phyloP scores from a whole-genome alignment of 2,888 invertebrate species.

The Hyles lineata region DNA sequence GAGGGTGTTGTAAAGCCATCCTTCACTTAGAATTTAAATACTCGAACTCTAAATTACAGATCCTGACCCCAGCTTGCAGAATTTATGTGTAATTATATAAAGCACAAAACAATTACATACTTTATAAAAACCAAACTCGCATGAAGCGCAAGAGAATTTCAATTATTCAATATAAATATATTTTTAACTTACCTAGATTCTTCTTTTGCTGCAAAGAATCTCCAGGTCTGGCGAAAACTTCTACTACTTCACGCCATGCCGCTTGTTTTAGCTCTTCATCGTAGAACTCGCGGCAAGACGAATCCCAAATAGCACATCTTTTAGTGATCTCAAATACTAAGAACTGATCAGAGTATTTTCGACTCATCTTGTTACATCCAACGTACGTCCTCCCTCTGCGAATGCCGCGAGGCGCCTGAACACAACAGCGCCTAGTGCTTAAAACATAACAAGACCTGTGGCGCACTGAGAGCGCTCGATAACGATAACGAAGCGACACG shows the following conservation, averaged over 20 bases:
- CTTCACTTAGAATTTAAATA: too few species aligned
- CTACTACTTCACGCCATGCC: conserved; percentile 2
- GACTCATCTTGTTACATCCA: not conserved
- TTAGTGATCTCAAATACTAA: not conserved
- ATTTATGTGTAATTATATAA: too few species aligned
- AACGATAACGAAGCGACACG: not conserved
- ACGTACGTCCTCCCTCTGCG: not conserved
- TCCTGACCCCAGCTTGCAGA: too few species aligned
- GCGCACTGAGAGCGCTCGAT: not conserved
- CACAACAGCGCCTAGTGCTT: not conserved
- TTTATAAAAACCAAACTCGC: too few species aligned
- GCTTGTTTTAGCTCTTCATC: conserved; percentile 2
- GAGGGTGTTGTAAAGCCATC: too few species aligned
- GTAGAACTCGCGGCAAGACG: not conserved
- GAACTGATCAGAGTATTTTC: not conserved
- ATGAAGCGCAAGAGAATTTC: not conserved
- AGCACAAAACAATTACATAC: too few species aligned
- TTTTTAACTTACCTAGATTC: not conserved
- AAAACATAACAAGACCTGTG: not conserved
- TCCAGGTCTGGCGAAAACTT: conserved; percentile 1
- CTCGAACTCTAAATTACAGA: too few species aligned
- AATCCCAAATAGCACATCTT: not conserved
- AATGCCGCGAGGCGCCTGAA: not conserved
- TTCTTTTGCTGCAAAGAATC: not conserved
- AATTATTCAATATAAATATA: not conserved